These are phyloP conservation scores for Pyrochroa serraticornis DNA, from an alignment of 2,888 invertebrate genomes.

Conservation along the genomic window DNA sequence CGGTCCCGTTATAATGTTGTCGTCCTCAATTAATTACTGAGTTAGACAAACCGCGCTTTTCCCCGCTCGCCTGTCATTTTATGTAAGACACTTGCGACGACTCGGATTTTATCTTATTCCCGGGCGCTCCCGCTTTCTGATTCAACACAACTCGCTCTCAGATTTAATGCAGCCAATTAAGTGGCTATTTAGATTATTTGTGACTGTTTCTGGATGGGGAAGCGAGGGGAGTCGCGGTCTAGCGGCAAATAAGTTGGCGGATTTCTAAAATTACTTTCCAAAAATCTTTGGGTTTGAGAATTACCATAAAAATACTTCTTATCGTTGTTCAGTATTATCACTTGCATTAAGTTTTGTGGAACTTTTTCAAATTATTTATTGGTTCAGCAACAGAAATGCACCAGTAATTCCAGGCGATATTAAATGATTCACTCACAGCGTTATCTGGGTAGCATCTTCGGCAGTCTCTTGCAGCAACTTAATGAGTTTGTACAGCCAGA, in stretches of 20 bases:
- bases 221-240: slow-evolving; percentile 20
- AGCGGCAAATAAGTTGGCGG: neutral
- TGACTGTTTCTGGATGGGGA: slow-evolving; percentile 41
- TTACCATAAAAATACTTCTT: no score
- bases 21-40: slow-evolving; percentile 41
- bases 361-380: no score
- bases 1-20: slow-evolving; percentile 39
- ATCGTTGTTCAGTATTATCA: no score
- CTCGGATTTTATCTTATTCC: slow-evolving; percentile 37
- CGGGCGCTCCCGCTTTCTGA: slow-evolving; percentile 29
- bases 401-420: no score
- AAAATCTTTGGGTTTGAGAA: no score
- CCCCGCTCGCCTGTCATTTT: slow-evolving; percentile 38
- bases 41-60: slow-evolving; percentile 34
- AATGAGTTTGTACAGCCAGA: no score
- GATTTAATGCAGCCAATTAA: slow-evolving; percentile 44
- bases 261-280: slow-evolving; percentile 3
- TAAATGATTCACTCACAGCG: no score
- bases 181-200: slow-evolving; percentile 49
- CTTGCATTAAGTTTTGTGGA: no score
- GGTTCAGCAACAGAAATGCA: no score
- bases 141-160: slow-evolving; percentile 35
- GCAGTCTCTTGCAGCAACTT: no score
- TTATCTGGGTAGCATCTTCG: no score
- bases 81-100: slow-evolving; percentile 28